Base-by-base conservation (phyloP, 2,797 vertebrate genomes). In the Mus caroli region DNA sequence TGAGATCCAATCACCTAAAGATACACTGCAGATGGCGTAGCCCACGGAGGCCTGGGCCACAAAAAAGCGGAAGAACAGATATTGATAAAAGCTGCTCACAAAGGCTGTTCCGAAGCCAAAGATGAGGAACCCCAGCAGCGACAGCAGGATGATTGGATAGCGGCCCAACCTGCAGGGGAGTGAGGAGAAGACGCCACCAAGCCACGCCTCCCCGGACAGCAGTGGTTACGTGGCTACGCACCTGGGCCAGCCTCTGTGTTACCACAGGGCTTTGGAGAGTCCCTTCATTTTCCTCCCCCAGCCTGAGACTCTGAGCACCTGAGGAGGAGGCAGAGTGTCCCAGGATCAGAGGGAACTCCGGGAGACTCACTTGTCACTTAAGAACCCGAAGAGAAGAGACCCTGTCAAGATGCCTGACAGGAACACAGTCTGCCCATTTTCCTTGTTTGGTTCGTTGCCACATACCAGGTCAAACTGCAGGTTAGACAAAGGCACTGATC, bases 281-380 rank as follows among this genome's bases (percentile, higher is more conserved):
- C 50, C 37, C 40, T 15, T 0, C 75, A 37, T 34, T 56, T 8
- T 0, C 71, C 58, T 60, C 56, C 93, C 85, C 28, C 19, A 52
- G 8, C 13, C 1, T 11, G 52, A 92, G 52, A 56, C 8, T 90
- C 67, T 43, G 28, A 64, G 43, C 22, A 46, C 77, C 93, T 40
- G 14, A 69, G 76, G 31, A 78, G 22, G 54, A 83, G 84, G 69
- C 6, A 58, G 69, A 58, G 26, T 4, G 0, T 34, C 56, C 69
- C 11, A 0, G 46, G 77, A 7, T 64, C 58, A 54, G 76, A 22
- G 28, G 62, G 71, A n/a, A 64, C 7, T 37, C 6, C 22, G 6
- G 2, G 28, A n/a, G 82, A 92, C 98, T 96, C 98, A 99, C 99
- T 98, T 99, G 99, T 99, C 99, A 96, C 99, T 99, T 93, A 99